Percentiles rank a stretch among this genome's conserved stretches.
These are phyloP conservation scores for Sebastes minor DNA, from an alignment of 2,797 vertebrate genomes.

Conservation along the genomic window DNA sequence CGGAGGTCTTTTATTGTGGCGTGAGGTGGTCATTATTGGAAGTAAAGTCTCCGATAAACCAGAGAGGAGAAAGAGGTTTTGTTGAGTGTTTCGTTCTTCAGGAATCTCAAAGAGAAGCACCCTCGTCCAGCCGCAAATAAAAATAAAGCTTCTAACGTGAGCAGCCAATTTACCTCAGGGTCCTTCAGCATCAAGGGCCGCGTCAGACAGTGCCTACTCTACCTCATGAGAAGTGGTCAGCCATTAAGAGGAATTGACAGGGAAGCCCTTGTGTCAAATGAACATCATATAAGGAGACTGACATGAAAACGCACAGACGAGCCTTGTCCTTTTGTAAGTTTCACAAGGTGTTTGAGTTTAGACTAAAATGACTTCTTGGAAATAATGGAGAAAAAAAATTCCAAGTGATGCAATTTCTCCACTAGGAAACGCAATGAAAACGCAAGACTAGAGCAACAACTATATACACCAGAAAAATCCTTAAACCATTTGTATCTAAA, in stretches of 20 bases:
- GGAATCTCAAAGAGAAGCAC: constrained; percentile 72
- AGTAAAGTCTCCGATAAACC: constrained; percentile 77
- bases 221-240: constrained; percentile 61
- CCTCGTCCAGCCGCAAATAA: constrained; percentile 51
- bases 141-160: constrained; percentile 59
- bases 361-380: constrained; percentile 38
- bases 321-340: constrained; percentile 28
- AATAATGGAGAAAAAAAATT: constrained; percentile 39
- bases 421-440: constrained; percentile 36
- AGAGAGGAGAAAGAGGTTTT: constrained; percentile 79
- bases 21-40: constrained; percentile 73
- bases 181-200: constrained; percentile 71
- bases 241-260: constrained; percentile 58
- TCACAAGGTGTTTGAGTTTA: constrained; percentile 23
- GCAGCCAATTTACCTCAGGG: constrained; percentile 56
- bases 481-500: constrained; percentile 12
- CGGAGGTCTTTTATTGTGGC: constrained; percentile 69
- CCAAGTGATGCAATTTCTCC: constrained; percentile 49
- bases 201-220: constrained; percentile 41
- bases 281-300: constrained; percentile 56
- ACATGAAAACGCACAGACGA: constrained; percentile 35
- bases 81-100: constrained; percentile 77
- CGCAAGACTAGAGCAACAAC: constrained; percentile 31
- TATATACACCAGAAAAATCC: constrained; percentile 5
- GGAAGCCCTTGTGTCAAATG: constrained; percentile 69